Base-by-base conservation (phyloP, 2,888 invertebrate genomes). In the Chorisops tibialis region DNA sequence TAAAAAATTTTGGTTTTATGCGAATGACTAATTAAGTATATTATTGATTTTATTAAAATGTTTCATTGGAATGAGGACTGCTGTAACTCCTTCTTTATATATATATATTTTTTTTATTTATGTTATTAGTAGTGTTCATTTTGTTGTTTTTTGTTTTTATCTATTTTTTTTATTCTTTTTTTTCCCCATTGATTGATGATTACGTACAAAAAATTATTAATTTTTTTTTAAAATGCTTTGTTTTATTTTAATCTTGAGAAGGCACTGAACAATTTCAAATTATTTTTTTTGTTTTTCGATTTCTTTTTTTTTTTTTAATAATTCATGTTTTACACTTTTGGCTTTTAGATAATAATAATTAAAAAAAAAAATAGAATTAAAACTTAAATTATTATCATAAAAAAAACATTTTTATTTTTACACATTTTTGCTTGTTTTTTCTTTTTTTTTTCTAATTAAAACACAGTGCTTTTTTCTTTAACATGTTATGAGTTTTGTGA, bases 401-500 rank as follows among this genome's bases (percentile, higher is more conserved):
- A 16, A 14, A 41, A 41, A 41, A 37, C 11, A 37, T 11, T 37
- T 37, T 7, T 11, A 11, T 37, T 37, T 37, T n/a, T n/a, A n/a
- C n/a, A n/a, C n/a, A n/a, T n/a, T n/a, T n/a, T n/a, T n/a, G n/a
- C 18, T 41, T 18, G 18, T 41, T 41, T 7, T 41, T 41, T 41
- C 12, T 7, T 41, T 41, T 41, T 41, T 16, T 41, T 41, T 41
- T 41, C 12, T 30, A 30, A 41, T 16, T 51, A n/a, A n/a, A n/a
- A n/a, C n/a, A 30, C 45, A 22, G 14, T 59, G 54, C n/a, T 47
- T 24, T 52, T 52, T 59, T 59, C 21, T 41, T 41, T 64, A 61
- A 24, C 47, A 50, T 47, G 37, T 50, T 35, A 61, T 11, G 51
- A 64, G 30, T 59, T 59, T 64, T 59, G 54, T 45, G 51, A 59